Percentiles rank a stretch among this genome's conserved stretches.
These are phyloP conservation scores for Muraenolepis orangiensis DNA, from an alignment of 2,797 vertebrate species.

Conservation along the genomic window DNA sequence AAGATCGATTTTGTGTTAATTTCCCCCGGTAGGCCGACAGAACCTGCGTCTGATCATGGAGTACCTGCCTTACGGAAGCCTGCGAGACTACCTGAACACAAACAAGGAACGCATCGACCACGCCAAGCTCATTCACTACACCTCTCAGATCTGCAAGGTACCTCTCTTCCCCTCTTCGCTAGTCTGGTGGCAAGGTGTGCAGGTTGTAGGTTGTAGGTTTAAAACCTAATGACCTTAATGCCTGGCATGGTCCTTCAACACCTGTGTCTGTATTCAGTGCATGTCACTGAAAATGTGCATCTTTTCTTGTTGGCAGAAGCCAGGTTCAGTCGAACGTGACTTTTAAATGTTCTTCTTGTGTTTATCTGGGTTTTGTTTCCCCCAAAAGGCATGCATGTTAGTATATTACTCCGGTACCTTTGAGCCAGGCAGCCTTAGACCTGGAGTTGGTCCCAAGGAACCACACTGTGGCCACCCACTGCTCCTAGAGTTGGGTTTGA, in stretches of 20 bases:
- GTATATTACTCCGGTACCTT: too few relatives aligned
- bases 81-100: slow-evolving; percentile 94
- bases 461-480: not conserved
- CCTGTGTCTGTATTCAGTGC: not conserved
- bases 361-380: not conserved
- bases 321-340: too few relatives aligned
- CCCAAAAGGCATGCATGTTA: not conserved
- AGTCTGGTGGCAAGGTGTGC: not conserved
- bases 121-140: slow-evolving; percentile 89
- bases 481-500: not conserved
- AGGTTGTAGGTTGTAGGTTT: too few relatives aligned
- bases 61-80: slow-evolving; percentile 92
- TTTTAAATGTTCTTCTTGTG: not conserved
- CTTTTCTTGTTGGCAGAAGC: not conserved
- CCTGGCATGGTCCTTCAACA: not conserved
- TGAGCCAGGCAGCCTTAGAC: not conserved
- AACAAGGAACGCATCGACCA: slow-evolving; percentile 90
- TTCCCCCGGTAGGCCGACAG: slow-evolving; percentile 74
- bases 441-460: not conserved
- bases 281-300: not conserved
- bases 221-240: not conserved
- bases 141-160: slow-evolving; percentile 96
- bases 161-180: not conserved
- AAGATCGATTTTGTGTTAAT: not conserved
- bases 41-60: slow-evolving; percentile 96